Evolutionary conservation across 64 coral and sea anemone genomes (phyloP).

Genomic region (Montipora cactus): DNA sequence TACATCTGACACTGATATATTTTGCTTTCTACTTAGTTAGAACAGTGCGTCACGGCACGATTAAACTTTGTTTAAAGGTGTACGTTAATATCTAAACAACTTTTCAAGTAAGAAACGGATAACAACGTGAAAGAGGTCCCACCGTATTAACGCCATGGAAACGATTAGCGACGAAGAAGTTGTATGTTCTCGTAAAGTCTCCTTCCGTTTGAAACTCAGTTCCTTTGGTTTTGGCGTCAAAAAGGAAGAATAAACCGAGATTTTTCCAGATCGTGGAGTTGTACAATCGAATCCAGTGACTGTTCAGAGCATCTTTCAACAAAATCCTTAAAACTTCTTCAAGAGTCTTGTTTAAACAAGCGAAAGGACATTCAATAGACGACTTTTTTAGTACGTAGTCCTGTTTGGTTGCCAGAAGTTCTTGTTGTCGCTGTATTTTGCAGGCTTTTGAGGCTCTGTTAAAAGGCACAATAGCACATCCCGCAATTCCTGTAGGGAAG

Average conservation of each 20-base stretch:
- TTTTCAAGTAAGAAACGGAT: not conserved
- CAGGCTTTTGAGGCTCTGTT: constrained; percentile 9
- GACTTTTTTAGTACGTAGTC: not conserved
- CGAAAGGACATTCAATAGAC: not conserved
- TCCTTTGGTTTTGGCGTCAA: not conserved
- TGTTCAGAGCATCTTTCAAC: constrained; percentile 11
- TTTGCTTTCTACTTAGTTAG: no score
- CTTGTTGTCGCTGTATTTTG: not conserved
- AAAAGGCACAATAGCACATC: not conserved
- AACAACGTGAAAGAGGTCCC: not conserved
- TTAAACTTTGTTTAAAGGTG: no score
- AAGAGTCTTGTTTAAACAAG: not conserved
- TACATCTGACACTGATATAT: no score
- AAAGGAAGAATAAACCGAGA: not conserved
- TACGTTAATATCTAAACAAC: not conserved
- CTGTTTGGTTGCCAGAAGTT: not conserved
- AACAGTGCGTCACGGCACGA: no score
- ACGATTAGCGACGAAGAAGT: constrained; percentile 34
- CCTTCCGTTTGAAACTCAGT: not conserved
- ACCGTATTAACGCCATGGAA: not conserved
- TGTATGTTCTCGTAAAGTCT: constrained; percentile 32
- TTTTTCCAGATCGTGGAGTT: constrained; percentile 52
- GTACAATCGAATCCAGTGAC: constrained; percentile 58
- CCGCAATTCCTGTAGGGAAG: not conserved
- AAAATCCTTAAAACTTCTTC: not conserved